These are phyloP conservation scores for Spinibarbus caldwelli DNA, from an alignment of 2,797 vertebrate species.

Conservation along the genomic window DNA sequence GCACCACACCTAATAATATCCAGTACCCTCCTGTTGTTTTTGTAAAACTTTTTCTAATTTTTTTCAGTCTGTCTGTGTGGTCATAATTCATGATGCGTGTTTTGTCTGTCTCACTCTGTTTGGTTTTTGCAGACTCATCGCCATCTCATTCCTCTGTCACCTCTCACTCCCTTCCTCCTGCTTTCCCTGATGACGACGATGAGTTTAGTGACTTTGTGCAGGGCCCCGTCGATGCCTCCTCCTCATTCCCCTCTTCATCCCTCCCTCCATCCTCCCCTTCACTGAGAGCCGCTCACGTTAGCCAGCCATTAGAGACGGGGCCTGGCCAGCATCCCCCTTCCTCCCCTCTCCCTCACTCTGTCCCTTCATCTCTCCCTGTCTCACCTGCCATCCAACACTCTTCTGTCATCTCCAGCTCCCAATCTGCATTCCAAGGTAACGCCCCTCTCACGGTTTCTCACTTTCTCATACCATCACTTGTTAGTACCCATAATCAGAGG, in stretches of 20 bases:
- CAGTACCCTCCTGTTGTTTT: not conserved
- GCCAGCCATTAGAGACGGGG: slow-evolving; percentile 44
- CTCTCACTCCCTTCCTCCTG: slow-evolving; percentile 84
- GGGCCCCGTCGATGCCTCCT: slow-evolving; percentile 81
- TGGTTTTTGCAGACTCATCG: slow-evolving; percentile 95
- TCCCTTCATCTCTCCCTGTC: slow-evolving; percentile 84
- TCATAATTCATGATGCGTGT: slow-evolving; percentile 51
- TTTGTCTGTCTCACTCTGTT: slow-evolving; percentile 77
- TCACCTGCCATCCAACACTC: slow-evolving; percentile 80
- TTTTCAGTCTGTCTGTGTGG: slow-evolving; percentile 20
- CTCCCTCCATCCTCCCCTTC: slow-evolving; percentile 61
- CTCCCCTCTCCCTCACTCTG: slow-evolving; percentile 74
- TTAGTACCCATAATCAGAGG: slow-evolving; percentile 22
- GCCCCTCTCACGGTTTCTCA: slow-evolving; percentile 52
- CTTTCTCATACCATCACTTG: slow-evolving; percentile 57
- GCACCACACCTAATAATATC: not conserved
- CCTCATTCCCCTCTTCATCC: slow-evolving; percentile 70
- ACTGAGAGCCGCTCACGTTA: slow-evolving; percentile 50
- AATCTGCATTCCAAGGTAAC: slow-evolving; percentile 86
- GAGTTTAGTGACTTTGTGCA: slow-evolving; percentile 99
- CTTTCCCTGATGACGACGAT: slow-evolving; percentile 87
- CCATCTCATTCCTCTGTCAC: slow-evolving; percentile 90
- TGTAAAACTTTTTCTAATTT: slow-evolving; percentile 24
- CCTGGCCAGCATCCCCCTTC: slow-evolving; percentile 53
- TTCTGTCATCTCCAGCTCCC: slow-evolving; percentile 87